These are phyloP conservation scores for Scaptomyza cyrtandrae DNA, from an alignment of 2,888 invertebrate species.

Conservation along the genomic window DNA sequence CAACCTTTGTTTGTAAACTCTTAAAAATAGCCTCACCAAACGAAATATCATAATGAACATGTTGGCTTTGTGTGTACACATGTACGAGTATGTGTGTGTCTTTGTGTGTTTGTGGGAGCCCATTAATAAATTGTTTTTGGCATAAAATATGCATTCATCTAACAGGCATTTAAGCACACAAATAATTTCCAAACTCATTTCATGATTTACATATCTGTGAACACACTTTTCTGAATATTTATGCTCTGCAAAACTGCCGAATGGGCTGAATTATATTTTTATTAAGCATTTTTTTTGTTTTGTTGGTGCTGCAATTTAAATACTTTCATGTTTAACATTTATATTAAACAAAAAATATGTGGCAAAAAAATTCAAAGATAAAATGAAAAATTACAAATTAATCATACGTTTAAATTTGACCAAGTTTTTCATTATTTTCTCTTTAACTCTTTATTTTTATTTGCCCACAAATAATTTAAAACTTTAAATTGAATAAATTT, in stretches of 20 bases:
- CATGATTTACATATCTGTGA: conserved; percentile 31
- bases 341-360: too few relatives aligned
- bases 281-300: conserved; percentile 4
- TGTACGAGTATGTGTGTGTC: background rate
- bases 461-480: background rate
- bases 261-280: conserved; percentile 38
- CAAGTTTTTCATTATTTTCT: too few relatives aligned
- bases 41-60: conserved; percentile 19
- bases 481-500: background rate
- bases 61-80: background rate
- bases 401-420: too few relatives aligned
- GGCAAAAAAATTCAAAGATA: too few relatives aligned
- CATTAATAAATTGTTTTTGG: conserved; percentile 38
- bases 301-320: background rate
- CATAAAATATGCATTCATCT: conserved; percentile 27
- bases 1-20: conserved; percentile 3
- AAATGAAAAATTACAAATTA: too few relatives aligned
- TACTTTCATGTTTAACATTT: too few relatives aligned
- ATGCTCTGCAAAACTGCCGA: conserved; percentile 38
- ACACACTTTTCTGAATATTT: conserved; percentile 33
- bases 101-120: conserved; percentile 12
- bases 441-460: too few relatives aligned
- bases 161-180: conserved; percentile 7
- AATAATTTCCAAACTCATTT: conserved; percentile 39
- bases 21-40: conserved; percentile 9